Evolutionary conservation across 37 sponge, comb jelly and placozoan species (phyloP).

Genomic region (Aplysina aerophoba): DNA sequence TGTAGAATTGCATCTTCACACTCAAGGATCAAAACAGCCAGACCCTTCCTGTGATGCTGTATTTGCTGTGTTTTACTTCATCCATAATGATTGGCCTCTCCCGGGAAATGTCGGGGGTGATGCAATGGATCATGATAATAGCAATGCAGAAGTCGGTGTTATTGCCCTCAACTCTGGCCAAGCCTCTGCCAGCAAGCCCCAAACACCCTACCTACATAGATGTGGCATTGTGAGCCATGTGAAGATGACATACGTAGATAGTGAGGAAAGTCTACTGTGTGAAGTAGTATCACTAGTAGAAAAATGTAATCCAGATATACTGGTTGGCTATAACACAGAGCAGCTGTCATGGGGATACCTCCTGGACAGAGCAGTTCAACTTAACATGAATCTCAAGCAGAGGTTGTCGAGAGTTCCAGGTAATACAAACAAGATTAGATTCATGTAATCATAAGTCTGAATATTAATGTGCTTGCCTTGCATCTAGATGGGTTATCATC

Average conservation of each 20-base stretch:
- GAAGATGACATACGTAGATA: slow-evolving; percentile 41
- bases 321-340: slow-evolving; percentile 89
- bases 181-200: not conserved
- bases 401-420: slow-evolving; percentile 76
- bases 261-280: slow-evolving; percentile 69
- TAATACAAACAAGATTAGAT: no score
- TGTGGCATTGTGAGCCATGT: slow-evolving; percentile 48
- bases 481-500: not conserved
- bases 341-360: slow-evolving; percentile 94
- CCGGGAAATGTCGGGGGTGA: not conserved
- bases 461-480: not conserved
- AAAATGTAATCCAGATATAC: slow-evolving; percentile 84
- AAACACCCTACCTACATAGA: not conserved
- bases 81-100: slow-evolving; percentile 69
- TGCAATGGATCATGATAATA: not conserved
- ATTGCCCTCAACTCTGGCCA: not conserved
- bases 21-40: slow-evolving; percentile 64
- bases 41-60: slow-evolving; percentile 88
- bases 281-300: slow-evolving; percentile 54
- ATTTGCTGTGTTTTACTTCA: slow-evolving; percentile 75
- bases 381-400: slow-evolving; percentile 68
- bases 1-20: slow-evolving; percentile 79
- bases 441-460: no score
- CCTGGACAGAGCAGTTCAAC: slow-evolving; percentile 74
- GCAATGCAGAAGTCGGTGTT: not conserved